phyloP scores from a whole-genome alignment of 2,113 vertebrate genomes.

The Thymallus thymallus region DNA sequence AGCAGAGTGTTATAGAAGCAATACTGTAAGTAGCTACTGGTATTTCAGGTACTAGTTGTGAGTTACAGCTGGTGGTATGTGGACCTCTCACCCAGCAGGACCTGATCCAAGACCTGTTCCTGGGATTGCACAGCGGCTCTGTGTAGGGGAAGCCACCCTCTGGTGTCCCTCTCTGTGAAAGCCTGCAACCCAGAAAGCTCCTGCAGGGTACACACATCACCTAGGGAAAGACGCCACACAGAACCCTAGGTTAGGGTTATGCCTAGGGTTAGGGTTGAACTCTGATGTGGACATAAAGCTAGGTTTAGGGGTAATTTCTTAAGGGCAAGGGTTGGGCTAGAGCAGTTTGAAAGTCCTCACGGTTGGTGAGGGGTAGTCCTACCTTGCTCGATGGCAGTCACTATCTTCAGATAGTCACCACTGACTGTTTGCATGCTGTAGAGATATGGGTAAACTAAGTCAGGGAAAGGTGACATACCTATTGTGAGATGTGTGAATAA shows the following conservation, averaged over 20 bases:
- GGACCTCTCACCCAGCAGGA: slow-evolving; percentile 77
- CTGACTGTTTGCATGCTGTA: slow-evolving; percentile 51
- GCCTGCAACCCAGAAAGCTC: slow-evolving; percentile 65
- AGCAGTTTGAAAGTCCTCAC: no score
- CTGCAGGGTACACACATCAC: slow-evolving; percentile 73
- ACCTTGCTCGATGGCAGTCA: slow-evolving; percentile 80
- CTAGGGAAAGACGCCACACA: slow-evolving; percentile 54
- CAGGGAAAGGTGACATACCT: background rate
- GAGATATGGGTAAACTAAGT: background rate
- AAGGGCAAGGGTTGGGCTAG: no score
- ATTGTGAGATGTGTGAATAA: background rate
- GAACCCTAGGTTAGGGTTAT: no score
- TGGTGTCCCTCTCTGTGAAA: slow-evolving; percentile 80
- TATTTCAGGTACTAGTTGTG: background rate
- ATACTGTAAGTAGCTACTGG: background rate
- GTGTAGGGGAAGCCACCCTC: slow-evolving; percentile 80
- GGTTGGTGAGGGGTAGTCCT: slow-evolving; percentile 7
- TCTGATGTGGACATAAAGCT: no score
- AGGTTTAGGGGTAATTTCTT: no score
- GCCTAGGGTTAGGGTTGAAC: no score
- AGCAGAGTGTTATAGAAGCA: background rate
- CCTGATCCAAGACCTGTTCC: slow-evolving; percentile 70
- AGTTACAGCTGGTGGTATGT: no score
- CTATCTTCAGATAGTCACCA: slow-evolving; percentile 76
- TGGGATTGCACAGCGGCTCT: slow-evolving; percentile 71